phyloP scores from a whole-genome alignment of 30 jellyfish, hydroid and myxozoan species.

The Sanderia malayensis region DNA sequence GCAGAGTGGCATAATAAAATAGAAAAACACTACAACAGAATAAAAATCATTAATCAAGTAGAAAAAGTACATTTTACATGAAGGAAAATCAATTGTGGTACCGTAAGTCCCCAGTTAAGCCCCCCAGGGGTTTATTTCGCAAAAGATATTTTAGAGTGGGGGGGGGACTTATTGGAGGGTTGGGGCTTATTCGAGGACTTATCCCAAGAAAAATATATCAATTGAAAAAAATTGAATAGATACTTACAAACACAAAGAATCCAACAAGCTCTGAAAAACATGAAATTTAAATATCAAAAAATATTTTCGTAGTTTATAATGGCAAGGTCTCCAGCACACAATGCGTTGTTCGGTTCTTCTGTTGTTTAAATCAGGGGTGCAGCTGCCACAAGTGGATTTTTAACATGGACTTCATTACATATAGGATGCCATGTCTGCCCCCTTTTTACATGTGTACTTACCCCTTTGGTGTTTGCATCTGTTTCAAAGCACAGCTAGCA shows the following conservation, averaged over 20 bases:
- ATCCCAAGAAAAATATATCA: background rate
- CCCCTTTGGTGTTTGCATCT: constrained; percentile 48
- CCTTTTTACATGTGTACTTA: background rate
- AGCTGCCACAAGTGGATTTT: background rate
- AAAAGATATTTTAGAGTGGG: background rate
- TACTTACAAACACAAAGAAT: constrained; percentile 38
- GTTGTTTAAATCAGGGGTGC: background rate
- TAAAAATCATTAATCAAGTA: background rate
- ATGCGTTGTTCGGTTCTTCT: background rate
- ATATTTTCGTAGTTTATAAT: background rate
- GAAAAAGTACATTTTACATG: background rate
- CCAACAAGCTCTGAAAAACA: constrained; percentile 31
- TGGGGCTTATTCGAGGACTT: background rate
- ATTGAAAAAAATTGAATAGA: background rate
- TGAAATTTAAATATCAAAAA: background rate
- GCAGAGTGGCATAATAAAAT: constrained; percentile 37
- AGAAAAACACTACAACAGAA: constrained; percentile 25
- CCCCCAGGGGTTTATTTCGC: background rate
- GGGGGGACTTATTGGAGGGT: background rate
- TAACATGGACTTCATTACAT: background rate
- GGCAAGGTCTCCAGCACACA: background rate
- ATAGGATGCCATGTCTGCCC: background rate
- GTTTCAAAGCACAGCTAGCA: constrained; percentile 18
- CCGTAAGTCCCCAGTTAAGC: too few species aligned
- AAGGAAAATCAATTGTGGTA: background rate